phyloP scores from a whole-genome alignment of 2,888 invertebrate genomes.

The Apocheima hispidaria region DNA sequence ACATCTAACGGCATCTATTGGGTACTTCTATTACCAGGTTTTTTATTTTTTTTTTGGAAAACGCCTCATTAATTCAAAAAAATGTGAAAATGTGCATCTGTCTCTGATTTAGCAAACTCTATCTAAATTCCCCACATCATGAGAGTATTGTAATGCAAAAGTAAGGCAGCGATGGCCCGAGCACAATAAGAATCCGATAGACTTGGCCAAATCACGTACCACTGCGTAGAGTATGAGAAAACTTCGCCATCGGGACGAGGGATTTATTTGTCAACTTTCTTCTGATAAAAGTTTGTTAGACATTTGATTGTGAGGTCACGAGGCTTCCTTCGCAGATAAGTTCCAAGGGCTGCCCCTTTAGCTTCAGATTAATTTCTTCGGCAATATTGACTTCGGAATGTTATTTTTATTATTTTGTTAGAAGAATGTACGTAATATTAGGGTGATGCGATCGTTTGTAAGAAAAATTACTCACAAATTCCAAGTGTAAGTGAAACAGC shows the following conservation, averaged over 20 bases:
- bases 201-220: constrained; percentile 62
- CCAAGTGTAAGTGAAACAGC: no score
- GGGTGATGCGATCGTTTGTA: no score
- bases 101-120: constrained; percentile 19
- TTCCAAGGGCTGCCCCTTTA: constrained; percentile 39
- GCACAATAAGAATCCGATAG: constrained; percentile 53
- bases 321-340: constrained; percentile 60
- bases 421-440: no score
- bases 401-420: constrained; percentile 16
- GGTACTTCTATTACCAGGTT: no score
- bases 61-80: background rate
- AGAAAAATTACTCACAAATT: no score
- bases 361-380: constrained; percentile 39
- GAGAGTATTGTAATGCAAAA: constrained; percentile 37
- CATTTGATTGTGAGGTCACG: constrained; percentile 81
- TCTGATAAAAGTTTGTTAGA: constrained; percentile 83
- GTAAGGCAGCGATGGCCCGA: constrained; percentile 37
- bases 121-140: constrained; percentile 36
- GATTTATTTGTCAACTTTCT: constrained; percentile 84
- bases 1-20: no score
- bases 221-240: constrained; percentile 72
- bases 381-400: constrained; percentile 23
- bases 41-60: no score
- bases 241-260: constrained; percentile 66
- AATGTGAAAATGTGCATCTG: constrained; percentile 15